phyloP scores from a whole-genome alignment of 2,797 vertebrate species.

The Pampus argenteus region DNA sequence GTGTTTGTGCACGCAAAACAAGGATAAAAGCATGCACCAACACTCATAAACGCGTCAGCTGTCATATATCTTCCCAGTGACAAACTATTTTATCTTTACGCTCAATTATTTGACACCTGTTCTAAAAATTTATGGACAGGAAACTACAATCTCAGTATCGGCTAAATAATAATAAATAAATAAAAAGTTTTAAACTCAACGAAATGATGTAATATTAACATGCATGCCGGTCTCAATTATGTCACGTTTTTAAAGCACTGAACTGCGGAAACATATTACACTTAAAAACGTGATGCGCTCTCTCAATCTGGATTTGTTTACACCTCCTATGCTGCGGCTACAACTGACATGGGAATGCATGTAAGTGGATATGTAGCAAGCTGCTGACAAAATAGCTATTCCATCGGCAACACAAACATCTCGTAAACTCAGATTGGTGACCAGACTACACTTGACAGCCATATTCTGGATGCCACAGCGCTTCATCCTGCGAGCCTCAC shows the following conservation, averaged over 20 bases:
- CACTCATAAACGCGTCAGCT: constrained; percentile 76
- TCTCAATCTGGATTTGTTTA: constrained; percentile 74
- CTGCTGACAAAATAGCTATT: constrained; percentile 72
- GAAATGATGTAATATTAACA: constrained; percentile 51
- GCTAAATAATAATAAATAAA: no score
- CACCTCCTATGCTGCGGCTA: constrained; percentile 65
- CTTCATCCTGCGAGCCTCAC: constrained; percentile 37
- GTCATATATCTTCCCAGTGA: constrained; percentile 74
- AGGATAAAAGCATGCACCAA: constrained; percentile 74
- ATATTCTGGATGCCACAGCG: constrained; percentile 48
- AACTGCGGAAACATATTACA: constrained; percentile 15
- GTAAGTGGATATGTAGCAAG: constrained; percentile 74
- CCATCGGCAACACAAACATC: constrained; percentile 68
- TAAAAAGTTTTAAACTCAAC: constrained; percentile 40
- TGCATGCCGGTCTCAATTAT: constrained; percentile 17
- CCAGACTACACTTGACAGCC: constrained; percentile 63
- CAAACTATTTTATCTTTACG: constrained; percentile 76
- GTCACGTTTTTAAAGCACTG: constrained; percentile 32
- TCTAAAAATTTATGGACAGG: constrained; percentile 64
- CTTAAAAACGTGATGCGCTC: constrained; percentile 60
- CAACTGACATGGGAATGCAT: constrained; percentile 74
- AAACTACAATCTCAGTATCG: constrained; percentile 25
- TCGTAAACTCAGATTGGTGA: constrained; percentile 71
- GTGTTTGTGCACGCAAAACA: constrained; percentile 79
- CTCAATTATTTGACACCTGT: constrained; percentile 79